Evolutionary conservation across 1,140 invertebrate species (phyloP).

Genomic region (Cydia amplana): DNA sequence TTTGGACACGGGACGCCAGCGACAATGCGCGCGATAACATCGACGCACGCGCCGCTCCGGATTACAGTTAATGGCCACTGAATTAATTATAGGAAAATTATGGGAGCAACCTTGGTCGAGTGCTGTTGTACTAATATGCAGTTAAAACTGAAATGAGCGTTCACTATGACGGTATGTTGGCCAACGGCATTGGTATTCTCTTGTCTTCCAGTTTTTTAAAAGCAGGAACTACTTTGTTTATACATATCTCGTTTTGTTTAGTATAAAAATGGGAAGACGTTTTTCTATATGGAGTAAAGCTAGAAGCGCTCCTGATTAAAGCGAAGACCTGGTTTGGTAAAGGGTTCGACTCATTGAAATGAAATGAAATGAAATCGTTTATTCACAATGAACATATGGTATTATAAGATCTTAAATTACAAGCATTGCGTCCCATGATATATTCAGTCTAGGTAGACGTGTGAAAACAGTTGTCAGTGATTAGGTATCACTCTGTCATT

Average conservation of each 20-base stretch:
- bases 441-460: too few relatives aligned
- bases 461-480: too few relatives aligned
- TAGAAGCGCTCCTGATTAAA: background rate
- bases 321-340: background rate
- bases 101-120: slow-evolving; percentile 21
- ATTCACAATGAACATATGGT: too few relatives aligned
- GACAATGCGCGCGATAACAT: slow-evolving; percentile 59
- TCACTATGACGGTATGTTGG: background rate
- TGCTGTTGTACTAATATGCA: slow-evolving; percentile 6
- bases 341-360: too few relatives aligned
- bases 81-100: slow-evolving; percentile 55
- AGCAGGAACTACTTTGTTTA: background rate
- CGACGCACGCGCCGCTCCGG: slow-evolving; percentile 59
- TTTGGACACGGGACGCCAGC: slow-evolving; percentile 60
- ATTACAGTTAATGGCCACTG: slow-evolving; percentile 54
- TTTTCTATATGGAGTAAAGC: background rate
- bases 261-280: background rate
- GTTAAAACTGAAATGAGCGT: background rate
- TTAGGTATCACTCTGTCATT: too few relatives aligned
- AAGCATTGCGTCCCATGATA: too few relatives aligned
- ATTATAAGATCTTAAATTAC: too few relatives aligned
- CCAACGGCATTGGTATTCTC: background rate
- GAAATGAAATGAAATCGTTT: too few relatives aligned
- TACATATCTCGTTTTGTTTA: background rate
- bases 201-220: background rate